Evolutionary conservation across 2,113 vertebrate genomes (phyloP).

Genomic region (Equus quagga): DNA sequence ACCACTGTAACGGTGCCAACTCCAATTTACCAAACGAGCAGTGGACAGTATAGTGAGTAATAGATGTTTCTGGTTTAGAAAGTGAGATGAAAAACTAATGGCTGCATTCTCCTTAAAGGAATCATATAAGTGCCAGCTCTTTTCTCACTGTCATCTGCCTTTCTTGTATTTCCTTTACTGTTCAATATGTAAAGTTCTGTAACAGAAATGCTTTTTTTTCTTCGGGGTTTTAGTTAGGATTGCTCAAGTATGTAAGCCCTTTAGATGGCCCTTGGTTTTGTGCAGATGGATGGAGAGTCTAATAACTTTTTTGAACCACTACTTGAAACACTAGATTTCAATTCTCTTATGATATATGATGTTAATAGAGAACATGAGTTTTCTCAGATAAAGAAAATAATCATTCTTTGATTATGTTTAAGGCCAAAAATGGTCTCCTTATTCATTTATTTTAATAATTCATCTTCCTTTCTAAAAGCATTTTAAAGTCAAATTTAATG

Average conservation of each 20-base stretch:
- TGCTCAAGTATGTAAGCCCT: not conserved
- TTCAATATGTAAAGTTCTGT: not conserved
- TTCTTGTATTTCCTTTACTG: conserved; percentile 9
- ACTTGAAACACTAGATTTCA: not conserved
- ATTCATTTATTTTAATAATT: conserved; percentile 15
- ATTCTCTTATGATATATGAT: not conserved
- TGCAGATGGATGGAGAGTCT: not conserved
- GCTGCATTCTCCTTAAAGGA: conserved; percentile 53
- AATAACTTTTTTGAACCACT: not conserved
- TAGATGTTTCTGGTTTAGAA: conserved; percentile 80
- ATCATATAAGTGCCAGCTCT: not conserved
- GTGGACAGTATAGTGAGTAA: conserved; percentile 98
- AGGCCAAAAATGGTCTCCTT: not conserved
- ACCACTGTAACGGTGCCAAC: conserved; percentile 99
- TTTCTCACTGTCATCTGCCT: not conserved
- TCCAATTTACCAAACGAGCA: conserved; percentile 99
- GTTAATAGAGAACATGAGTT: not conserved
- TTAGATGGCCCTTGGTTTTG: not conserved
- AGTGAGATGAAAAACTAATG: conserved; percentile 59
- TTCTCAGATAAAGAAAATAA: conserved; percentile 41
- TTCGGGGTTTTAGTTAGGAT: not conserved
- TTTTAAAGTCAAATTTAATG: conserved; percentile 32
- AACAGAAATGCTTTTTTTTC: not conserved
- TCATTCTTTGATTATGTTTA: not conserved
- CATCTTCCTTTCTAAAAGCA: conserved; percentile 9